A percentile compares a stretch with the other conserved stretches of the same genome.
phyloP scores from a whole-genome alignment of 2,113 vertebrate species.

The Hystrix cristata region DNA sequence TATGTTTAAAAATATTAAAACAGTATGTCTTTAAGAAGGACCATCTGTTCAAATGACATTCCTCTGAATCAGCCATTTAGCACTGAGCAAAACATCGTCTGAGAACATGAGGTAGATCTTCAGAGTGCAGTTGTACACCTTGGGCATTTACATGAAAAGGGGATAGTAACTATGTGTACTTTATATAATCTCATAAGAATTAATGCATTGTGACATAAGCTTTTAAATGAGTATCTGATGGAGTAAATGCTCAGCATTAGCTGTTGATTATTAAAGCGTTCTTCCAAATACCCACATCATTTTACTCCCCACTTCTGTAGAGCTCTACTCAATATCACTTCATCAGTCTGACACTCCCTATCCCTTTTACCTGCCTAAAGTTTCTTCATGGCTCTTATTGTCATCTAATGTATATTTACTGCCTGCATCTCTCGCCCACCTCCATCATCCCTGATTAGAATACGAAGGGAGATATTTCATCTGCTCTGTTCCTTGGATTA shows the following conservation, averaged over 20 bases:
- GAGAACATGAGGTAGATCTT: slow-evolving; percentile 5
- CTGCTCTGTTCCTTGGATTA: slow-evolving; percentile 24
- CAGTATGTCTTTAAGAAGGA: slow-evolving; percentile 40
- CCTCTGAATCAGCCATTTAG: slow-evolving; percentile 62
- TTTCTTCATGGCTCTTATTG: slow-evolving; percentile 27
- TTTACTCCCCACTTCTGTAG: slow-evolving; percentile 51
- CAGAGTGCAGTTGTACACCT: slow-evolving; percentile 28
- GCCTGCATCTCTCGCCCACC: neutral
- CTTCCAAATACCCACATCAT: neutral
- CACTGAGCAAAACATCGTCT: slow-evolving; percentile 35
- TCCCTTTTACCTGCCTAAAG: neutral
- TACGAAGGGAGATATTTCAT: neutral
- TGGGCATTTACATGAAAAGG: neutral
- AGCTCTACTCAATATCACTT: slow-evolving; percentile 19
- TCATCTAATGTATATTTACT: neutral
- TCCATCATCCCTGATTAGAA: slow-evolving; percentile 7
- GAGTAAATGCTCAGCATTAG: neutral
- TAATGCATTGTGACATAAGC: neutral
- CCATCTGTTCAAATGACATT: neutral
- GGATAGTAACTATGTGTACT: neutral
- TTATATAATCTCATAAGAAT: slow-evolving; percentile 22
- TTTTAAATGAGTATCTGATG: neutral
- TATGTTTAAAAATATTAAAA: slow-evolving; percentile 68
- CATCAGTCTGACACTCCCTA: neutral
- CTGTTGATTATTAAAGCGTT: slow-evolving; percentile 60